Conservation (phyloP, 2,113 vertebrate genomes). For the Pagrus major region DNA sequence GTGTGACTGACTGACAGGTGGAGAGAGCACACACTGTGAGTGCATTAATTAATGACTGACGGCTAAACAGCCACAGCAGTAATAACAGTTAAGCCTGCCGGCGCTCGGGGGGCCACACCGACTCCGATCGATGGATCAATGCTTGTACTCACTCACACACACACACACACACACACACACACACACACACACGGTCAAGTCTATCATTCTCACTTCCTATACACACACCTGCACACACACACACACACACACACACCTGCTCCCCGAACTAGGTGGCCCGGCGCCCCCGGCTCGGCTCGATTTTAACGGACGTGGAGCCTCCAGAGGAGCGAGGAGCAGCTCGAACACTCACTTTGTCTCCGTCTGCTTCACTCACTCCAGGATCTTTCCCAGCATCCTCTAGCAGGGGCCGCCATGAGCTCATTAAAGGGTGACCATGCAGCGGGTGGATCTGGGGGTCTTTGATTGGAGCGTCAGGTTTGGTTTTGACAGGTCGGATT, state of each 20-base stretch:
- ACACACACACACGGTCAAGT: constrained; percentile 23
- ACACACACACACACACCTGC: constrained; percentile 49
- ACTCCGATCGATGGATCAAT: constrained; percentile 82
- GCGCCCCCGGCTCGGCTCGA: constrained; percentile 67
- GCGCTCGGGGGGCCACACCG: constrained; percentile 66
- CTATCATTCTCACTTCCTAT: constrained; percentile 57
- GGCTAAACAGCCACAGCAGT: constrained; percentile 80
- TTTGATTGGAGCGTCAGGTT: constrained; percentile 72
- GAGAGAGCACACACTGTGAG: constrained; percentile 63
- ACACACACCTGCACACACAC: constrained; percentile 17
- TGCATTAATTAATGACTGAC: constrained; percentile 83
- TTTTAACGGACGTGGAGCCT: constrained; percentile 66
- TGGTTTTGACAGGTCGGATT: constrained; percentile 82
- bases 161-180: constrained; percentile 32
- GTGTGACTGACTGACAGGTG: constrained; percentile 71
- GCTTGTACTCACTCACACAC: constrained; percentile 46
- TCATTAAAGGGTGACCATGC: constrained; percentile 76
- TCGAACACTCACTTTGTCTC: constrained; percentile 39
- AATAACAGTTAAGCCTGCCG: constrained; percentile 82
- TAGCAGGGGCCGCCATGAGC: constrained; percentile 64
- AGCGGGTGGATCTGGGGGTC: constrained; percentile 37
- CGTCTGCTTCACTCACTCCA: constrained; percentile 21
- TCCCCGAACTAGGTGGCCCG: constrained; percentile 68
- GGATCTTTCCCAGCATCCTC: constrained; percentile 73
- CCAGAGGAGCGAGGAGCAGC: constrained; percentile 45